Conservation (phyloP, 2,888 invertebrate species). For the Cetonia aurata region DNA sequence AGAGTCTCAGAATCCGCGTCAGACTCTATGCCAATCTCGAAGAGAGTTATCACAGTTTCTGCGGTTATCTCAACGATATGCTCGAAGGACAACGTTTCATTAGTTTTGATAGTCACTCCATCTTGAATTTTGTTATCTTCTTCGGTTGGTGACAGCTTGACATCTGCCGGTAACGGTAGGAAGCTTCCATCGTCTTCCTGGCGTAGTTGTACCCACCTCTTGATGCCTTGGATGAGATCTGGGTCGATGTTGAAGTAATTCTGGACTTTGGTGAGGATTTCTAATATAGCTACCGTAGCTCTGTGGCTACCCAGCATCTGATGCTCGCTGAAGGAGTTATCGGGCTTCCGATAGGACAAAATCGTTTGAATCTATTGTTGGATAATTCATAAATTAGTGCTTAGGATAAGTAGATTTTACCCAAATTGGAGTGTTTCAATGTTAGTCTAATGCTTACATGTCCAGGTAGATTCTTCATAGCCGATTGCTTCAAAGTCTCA, state of each 20-base stretch:
- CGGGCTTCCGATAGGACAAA: slow-evolving; percentile 73
- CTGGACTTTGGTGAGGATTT: slow-evolving; percentile 73
- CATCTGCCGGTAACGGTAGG: slow-evolving; percentile 71
- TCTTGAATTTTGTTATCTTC: slow-evolving; percentile 16
- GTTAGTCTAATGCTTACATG: slow-evolving; percentile 64
- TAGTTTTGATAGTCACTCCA: slow-evolving; percentile 46
- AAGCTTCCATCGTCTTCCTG: slow-evolving; percentile 75
- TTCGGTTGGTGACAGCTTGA: slow-evolving; percentile 62
- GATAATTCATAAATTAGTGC: slow-evolving; percentile 4
- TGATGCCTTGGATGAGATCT: slow-evolving; percentile 71
- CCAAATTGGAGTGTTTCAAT: not conserved
- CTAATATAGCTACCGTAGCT: slow-evolving; percentile 72
- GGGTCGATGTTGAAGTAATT: slow-evolving; percentile 74
- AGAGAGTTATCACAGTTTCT: slow-evolving; percentile 72
- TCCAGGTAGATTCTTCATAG: slow-evolving; percentile 70
- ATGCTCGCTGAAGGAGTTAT: slow-evolving; percentile 77
- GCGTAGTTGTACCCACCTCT: slow-evolving; percentile 73
- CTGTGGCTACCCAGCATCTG: slow-evolving; percentile 74
- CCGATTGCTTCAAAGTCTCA: slow-evolving; percentile 68
- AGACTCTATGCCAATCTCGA: slow-evolving; percentile 71
- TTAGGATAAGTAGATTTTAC: too few relatives aligned
- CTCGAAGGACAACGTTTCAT: slow-evolving; percentile 61
- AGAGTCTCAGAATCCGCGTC: slow-evolving; percentile 64
- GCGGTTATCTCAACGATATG: slow-evolving; percentile 74
- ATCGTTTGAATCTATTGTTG: slow-evolving; percentile 72